Base-by-base conservation (phyloP, 2,113 vertebrate species). In the Chaetorhynchus papuensis region DNA sequence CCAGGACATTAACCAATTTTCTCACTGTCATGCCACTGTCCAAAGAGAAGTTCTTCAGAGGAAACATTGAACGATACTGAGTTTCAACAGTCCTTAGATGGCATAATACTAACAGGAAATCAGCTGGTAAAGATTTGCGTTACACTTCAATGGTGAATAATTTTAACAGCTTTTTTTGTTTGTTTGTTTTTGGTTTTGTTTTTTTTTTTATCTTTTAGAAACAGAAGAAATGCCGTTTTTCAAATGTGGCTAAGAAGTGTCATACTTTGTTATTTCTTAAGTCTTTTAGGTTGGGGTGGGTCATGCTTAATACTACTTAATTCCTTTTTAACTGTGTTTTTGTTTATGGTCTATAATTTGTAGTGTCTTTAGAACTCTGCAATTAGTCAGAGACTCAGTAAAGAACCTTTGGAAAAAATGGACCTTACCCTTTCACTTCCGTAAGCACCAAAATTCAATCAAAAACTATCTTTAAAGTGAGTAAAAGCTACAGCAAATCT, bases 401-500 rank as follows among this genome's bases (percentile, higher is more conserved):
- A 92, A 93, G 37, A 92, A 37, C 17, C 17, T 69, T 84, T 91
- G 70, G 33, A 82, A 93, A 92, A 93, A 82, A 30, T 41, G 33
- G 26, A 79, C 60, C 57, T 88, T 91, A 88, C 31, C 56, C 53
- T 90, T 93, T 92, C 53, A 93, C 45, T 96, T 93, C 84, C 54
- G 85, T 54, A 52, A 91, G 31, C 8, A 87, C 45, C n/a, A 79
- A 91, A 91, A 94, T 93, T 94, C 70, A 95, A 91, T 83, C 84
- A 91, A 91, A 93, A 89, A 4, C n/a, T 95, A 74, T 81, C 95
- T 96, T 90, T 89, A 79, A 94, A 96, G 69, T 37, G 50, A 89
- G 66, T 78, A 88, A 96, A 97, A 93, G 44, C 75, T 81, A 83
- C 68, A 94, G 75, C 61, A 95, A 96, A 94, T 96, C 69, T 96